Percentiles rank a stretch among this genome's conserved stretches.
Conservation (phyloP, 2,113 vertebrate species). For the Lepisosteus oculatus region DNA sequence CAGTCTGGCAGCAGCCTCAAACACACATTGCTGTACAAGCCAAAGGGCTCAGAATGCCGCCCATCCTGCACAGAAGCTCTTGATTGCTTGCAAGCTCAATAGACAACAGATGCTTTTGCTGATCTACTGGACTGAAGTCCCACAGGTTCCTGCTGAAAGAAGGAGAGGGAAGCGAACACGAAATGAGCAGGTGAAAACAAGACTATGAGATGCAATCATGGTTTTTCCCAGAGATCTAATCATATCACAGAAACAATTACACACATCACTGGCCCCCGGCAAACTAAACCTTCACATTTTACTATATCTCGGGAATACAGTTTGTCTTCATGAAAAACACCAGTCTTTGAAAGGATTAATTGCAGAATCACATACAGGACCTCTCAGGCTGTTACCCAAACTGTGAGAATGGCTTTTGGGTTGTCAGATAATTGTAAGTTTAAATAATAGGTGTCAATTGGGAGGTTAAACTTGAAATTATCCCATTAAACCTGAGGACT, state of each 20-base stretch:
- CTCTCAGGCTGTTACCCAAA: background rate
- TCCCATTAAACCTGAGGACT: slow-evolving; percentile 14
- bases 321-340: background rate
- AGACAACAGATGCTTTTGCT: too few relatives aligned
- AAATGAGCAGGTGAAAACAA: too few relatives aligned
- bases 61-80: too few relatives aligned
- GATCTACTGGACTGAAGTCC: too few relatives aligned
- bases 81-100: too few relatives aligned
- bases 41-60: too few relatives aligned
- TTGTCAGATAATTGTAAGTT: slow-evolving; percentile 12
- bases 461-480: slow-evolving; percentile 13
- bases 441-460: slow-evolving; percentile 4
- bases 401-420: background rate
- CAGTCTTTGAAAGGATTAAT: background rate
- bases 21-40: too few relatives aligned
- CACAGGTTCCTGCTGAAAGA: too few relatives aligned
- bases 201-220: too few relatives aligned
- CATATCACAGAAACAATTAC: slow-evolving; percentile 5
- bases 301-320: background rate
- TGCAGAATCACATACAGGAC: background rate
- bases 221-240: too few relatives aligned
- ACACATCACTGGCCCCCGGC: background rate
- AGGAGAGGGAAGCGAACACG: too few relatives aligned
- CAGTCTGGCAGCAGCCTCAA: too few relatives aligned
- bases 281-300: background rate